Evolutionary conservation across 2,797 vertebrate genomes (phyloP).

Genomic region (Lerista edwardsae): DNA sequence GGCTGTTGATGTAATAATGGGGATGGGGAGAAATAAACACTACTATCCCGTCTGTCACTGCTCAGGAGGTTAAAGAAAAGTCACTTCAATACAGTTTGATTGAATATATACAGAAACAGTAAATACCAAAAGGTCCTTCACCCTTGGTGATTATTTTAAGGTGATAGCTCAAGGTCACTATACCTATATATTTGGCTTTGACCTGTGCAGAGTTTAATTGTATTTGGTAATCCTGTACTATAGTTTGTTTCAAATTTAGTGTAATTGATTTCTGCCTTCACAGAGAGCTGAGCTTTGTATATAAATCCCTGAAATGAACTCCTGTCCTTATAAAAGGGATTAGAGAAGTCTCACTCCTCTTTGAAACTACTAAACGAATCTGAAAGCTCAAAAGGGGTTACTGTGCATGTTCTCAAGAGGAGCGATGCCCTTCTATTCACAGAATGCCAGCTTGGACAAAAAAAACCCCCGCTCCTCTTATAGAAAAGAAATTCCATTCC

Average conservation of each 20-base stretch:
- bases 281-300: constrained; percentile 43
- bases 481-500: background rate
- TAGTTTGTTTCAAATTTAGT: constrained; percentile 61
- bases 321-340: constrained; percentile 51
- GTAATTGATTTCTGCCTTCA: constrained; percentile 70
- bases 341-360: constrained; percentile 50
- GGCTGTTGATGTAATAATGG: constrained; percentile 23
- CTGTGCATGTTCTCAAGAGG: background rate
- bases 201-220: constrained; percentile 51
- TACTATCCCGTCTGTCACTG: constrained; percentile 22
- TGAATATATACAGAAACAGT: constrained; percentile 68
- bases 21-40: constrained; percentile 33
- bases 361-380: constrained; percentile 65
- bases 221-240: constrained; percentile 43
- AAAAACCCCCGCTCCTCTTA: background rate
- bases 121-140: constrained; percentile 69
- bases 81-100: constrained; percentile 47
- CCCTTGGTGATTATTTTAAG: constrained; percentile 41
- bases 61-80: constrained; percentile 53
- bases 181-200: constrained; percentile 34
- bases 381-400: constrained; percentile 51
- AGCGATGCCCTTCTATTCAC: background rate
- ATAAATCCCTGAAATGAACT: constrained; percentile 70
- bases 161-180: constrained; percentile 61
- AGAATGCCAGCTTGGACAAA: background rate